These are phyloP conservation scores for Mechanitis messenoides DNA, from an alignment of 2,888 invertebrate genomes.

Conservation along the genomic window DNA sequence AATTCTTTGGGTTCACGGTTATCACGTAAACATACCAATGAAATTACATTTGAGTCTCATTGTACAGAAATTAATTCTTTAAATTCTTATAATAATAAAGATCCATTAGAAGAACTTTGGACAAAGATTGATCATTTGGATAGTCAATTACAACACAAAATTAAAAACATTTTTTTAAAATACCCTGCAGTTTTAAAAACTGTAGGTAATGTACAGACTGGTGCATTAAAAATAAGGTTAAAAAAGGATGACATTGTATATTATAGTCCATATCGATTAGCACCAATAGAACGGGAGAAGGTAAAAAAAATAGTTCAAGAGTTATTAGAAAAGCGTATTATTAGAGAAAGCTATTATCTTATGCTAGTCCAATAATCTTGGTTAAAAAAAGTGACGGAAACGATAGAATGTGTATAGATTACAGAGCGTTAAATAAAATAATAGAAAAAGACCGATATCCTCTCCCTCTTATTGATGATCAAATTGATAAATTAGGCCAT, in stretches of 20 bases:
- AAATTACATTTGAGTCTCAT: constrained; percentile 15
- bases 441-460: constrained; percentile 25
- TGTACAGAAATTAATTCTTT: too few species aligned
- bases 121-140: constrained; percentile 14
- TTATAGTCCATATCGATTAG: constrained; percentile 10
- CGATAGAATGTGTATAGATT: constrained; percentile 25
- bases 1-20: too few species aligned
- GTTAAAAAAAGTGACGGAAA: constrained; percentile 26
- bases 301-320: too few species aligned
- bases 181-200: constrained; percentile 25
- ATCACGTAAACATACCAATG: constrained; percentile 8
- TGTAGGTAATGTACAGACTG: constrained; percentile 23
- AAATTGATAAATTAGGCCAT: constrained; percentile 15
- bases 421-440: constrained; percentile 24
- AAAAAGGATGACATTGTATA: constrained; percentile 26
- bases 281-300: neutral
- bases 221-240: constrained; percentile 25
- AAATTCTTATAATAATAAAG: too few species aligned
- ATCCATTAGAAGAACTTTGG: too few species aligned
- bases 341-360: neutral
- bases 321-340: constrained; percentile 21
- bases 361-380: constrained; percentile 20
- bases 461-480: constrained; percentile 23
- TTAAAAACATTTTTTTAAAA: too few species aligned
- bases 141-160: constrained; percentile 19